Evolutionary conservation across 2,888 invertebrate genomes (phyloP), one percentile per base, ranked within the genome.

Genomic region (Siphlonurus alternatus): DNA sequence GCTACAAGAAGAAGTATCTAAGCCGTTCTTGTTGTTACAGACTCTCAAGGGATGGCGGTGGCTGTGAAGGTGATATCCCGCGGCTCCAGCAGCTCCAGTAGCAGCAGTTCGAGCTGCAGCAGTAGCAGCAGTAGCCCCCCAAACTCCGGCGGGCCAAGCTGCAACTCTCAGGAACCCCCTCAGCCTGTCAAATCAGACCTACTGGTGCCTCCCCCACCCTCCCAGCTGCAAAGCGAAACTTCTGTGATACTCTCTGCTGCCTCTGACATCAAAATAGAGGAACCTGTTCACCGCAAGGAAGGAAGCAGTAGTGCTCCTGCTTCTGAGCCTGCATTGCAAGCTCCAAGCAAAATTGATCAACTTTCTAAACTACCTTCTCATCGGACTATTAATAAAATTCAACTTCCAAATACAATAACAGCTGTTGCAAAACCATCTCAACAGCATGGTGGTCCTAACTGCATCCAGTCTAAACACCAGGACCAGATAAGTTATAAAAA

Each of bases 1-100:
- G 38, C 15, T 15, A 38, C 38, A n/a, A n/a, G n/a, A n/a, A n/a
- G n/a, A n/a, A n/a, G n/a, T n/a, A n/a, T n/a, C n/a, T n/a, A n/a
- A n/a, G n/a, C n/a, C n/a, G n/a, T 38, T 53, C 3, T n/a, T 65
- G 59, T 59, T 56, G 63, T 67, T 73, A 1, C 71, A 76, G 76
- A 76, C 74, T 75, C 75, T 74, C 76, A 75, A 70, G 74, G 70
- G 68, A 69, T 70, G 64, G 7, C 71, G 69, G 67, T 54, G 69
- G 62, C 67, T 66, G 69, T 69, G 61, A 69, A 68, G 62, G 61
- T 65, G 59, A 67, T 66, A 54, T 59, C 65, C 53, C 65, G 66
- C 38, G 64, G 61, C 61, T 59, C 66, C 65, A 59, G 61, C 61
- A 59, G 64, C 59, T 61, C 56, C 60, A 67, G 59, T 61, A 24